Conservation (phyloP, 2,797 vertebrate genomes). For the Taeniopygia guttata region DNA sequence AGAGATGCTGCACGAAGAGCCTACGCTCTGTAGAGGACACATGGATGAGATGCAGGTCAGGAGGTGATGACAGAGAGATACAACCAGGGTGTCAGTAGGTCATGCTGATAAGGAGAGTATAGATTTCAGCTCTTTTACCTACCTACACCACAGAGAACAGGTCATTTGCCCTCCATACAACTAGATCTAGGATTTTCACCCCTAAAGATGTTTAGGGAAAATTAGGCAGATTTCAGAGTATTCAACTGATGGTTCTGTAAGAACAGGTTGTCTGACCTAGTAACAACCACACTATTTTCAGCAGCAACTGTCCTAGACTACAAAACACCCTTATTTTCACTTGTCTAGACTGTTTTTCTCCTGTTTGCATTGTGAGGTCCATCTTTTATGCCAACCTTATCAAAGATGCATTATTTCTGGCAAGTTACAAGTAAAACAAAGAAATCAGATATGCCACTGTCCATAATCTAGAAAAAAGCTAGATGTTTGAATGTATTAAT, state of each 20-base stretch:
- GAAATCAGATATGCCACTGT: neutral
- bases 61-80: constrained; percentile 47
- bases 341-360: neutral
- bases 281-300: neutral
- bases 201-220: neutral
- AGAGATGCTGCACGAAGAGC: neutral
- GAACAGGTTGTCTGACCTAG: neutral
- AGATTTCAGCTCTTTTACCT: constrained; percentile 33
- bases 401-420: constrained; percentile 4
- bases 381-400: neutral
- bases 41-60: neutral
- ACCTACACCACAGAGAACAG: neutral
- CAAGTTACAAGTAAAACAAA: neutral
- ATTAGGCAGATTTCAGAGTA: neutral
- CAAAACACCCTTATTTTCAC: neutral
- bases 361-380: neutral
- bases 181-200: neutral
- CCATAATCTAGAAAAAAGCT: neutral
- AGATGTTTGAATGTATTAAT: neutral
- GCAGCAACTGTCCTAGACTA: neutral
- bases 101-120: neutral
- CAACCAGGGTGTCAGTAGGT: neutral
- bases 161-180: neutral
- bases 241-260: neutral
- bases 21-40: neutral